These are phyloP conservation scores for Dasyprocta punctata DNA, from an alignment of 2,113 vertebrate species.

Conservation along the genomic window DNA sequence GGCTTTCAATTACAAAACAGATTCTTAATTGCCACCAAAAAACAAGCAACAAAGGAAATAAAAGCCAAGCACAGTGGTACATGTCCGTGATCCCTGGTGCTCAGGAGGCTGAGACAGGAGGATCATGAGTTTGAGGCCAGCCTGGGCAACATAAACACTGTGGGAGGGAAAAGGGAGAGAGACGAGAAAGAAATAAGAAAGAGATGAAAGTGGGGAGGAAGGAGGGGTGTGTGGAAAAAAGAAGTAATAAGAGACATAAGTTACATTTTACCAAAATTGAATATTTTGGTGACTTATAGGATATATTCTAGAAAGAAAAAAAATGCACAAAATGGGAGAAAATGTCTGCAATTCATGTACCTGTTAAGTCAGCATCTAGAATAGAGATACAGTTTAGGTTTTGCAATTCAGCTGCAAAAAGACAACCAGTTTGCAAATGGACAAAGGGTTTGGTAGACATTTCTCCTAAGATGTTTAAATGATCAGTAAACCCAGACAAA, in stretches of 20 bases:
- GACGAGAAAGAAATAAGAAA: background rate
- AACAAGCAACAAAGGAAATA: background rate
- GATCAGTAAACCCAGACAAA: background rate
- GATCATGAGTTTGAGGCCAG: background rate
- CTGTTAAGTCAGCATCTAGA: background rate
- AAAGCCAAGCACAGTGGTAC: background rate
- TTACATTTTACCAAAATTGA: background rate
- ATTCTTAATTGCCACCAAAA: background rate
- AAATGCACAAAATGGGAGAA: background rate
- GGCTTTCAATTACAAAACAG: background rate
- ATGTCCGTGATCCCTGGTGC: background rate
- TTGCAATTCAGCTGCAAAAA: background rate
- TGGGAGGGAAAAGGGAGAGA: background rate
- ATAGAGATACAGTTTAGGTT: background rate
- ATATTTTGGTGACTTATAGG: background rate
- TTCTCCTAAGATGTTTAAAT: background rate
- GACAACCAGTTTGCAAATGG: background rate
- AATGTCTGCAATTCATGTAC: background rate
- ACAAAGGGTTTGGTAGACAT: background rate
- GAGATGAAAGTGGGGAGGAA: background rate
- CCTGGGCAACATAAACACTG: background rate
- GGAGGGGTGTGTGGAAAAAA: background rate
- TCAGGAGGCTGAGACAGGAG: background rate
- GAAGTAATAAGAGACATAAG: background rate
- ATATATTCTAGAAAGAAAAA: background rate